Conservation (phyloP, 1,140 invertebrate species). For the Papilio dardanus region DNA sequence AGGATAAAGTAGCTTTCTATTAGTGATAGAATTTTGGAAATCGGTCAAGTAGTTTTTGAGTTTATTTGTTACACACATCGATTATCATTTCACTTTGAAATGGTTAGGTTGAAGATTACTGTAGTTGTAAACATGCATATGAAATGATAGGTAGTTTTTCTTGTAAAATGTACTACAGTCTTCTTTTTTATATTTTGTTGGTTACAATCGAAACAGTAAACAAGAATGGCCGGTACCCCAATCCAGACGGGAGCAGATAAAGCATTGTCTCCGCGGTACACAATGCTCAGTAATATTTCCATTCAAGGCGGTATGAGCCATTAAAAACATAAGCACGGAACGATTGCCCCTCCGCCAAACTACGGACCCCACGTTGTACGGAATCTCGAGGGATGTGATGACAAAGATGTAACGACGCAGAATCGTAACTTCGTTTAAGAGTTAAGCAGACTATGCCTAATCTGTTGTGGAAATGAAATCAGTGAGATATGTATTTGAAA, state of each 20-base stretch:
- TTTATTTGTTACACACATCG: background rate
- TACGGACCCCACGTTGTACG: slow-evolving; percentile 49
- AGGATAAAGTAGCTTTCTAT: background rate
- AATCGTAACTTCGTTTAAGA: slow-evolving; percentile 40
- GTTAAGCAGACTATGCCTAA: slow-evolving; percentile 11
- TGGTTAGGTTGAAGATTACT: too few relatives aligned
- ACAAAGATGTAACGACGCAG: slow-evolving; percentile 53
- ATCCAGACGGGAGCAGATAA: slow-evolving; percentile 38
- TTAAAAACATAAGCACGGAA: slow-evolving; percentile 64
- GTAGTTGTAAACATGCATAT: too few relatives aligned
- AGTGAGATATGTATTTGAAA: background rate
- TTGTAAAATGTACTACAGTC: background rate
- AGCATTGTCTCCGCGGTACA: slow-evolving; percentile 46
- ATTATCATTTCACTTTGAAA: too few relatives aligned
- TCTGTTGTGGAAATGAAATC: background rate
- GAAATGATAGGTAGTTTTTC: background rate
- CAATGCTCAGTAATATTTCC: slow-evolving; percentile 51
- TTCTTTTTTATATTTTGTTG: background rate
- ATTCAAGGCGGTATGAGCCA: slow-evolving; percentile 52
- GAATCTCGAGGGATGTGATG: slow-evolving; percentile 55
- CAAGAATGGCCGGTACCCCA: slow-evolving; percentile 13
- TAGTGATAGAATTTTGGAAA: background rate
- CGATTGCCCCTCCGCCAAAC: slow-evolving; percentile 51
- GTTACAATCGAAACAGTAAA: slow-evolving; percentile 31
- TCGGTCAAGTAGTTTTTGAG: background rate